Conservation (phyloP, 2,113 vertebrate species). For the Indicator indicator region DNA sequence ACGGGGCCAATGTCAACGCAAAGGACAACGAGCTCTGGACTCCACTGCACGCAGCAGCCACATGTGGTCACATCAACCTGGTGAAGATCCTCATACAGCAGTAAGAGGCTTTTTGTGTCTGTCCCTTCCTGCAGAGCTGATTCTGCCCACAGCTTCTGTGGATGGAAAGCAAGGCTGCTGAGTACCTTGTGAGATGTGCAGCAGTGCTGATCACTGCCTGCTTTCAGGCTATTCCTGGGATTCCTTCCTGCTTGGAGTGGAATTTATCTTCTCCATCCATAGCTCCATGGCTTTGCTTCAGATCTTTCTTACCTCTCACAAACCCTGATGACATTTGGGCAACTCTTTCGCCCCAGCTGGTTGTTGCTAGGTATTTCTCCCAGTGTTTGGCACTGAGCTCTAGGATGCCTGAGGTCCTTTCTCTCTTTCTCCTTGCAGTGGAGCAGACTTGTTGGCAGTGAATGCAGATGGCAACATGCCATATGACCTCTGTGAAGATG, state of each 20-base stretch:
- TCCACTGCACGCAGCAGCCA: constrained; percentile 93
- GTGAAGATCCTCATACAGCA: constrained; percentile 94
- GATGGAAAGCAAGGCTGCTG: neutral
- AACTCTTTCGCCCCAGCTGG: neutral
- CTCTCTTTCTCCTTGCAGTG: constrained; percentile 74
- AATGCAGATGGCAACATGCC: constrained; percentile 99
- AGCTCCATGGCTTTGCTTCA: neutral
- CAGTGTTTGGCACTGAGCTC: neutral
- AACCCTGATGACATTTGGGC: neutral
- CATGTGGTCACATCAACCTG: constrained; percentile 92
- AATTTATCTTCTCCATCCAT: neutral
- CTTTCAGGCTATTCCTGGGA: neutral
- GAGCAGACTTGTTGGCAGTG: constrained; percentile 91
- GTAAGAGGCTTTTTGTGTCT: constrained; percentile 77
- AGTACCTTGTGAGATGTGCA: neutral
- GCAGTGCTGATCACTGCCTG: neutral
- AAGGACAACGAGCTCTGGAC: constrained; percentile 98
- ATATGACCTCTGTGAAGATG: constrained; percentile 97
- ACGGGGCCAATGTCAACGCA: constrained; percentile 90
- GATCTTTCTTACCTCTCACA: neutral
- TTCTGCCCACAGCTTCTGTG: neutral
- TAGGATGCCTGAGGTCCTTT: neutral
- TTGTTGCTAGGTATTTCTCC: neutral
- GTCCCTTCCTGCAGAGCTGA: neutral
- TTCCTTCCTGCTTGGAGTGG: neutral